Base-by-base conservation (phyloP, 2,113 vertebrate species). In the Vimba vimba region DNA sequence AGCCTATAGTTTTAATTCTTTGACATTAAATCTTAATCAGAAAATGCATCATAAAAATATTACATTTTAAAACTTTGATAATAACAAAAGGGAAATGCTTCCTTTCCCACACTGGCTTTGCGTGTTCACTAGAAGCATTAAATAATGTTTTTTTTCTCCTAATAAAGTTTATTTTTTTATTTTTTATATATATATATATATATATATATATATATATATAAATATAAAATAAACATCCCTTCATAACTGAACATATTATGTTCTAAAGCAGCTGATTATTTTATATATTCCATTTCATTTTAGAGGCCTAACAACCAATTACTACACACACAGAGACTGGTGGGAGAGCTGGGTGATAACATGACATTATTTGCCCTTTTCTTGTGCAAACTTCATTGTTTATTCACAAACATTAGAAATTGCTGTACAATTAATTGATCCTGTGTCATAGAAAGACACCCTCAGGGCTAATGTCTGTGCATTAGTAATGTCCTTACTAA, bases 401-500 rank as follows among this genome's bases (percentile, higher is more conserved):
- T 47, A 64, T 59, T 64, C 23, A 19, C 78, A 47, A 47, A 47
- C 15, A 47, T 64, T 64, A 64, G 13, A 47, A 47, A 80, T 52
- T 2, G 25, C 27, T 69, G 62, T 12, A 50, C 19, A 69, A 55
- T 55, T 27, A 82, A 82, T 36, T 27, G 13, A 59, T 47, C 7
- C 59, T 6, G 36, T 80, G n/a, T 64, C 25, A 80, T 80, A 80
- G 39, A 45, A 64, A 80, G 23, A 21, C 79, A 6, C 64, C 64
- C 45, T 33, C 19, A 33, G 62, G 27, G 64, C 27, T 82, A 55
- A 82, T 82, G 64, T 69, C 27, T 55, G 27, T 68, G 45, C 79
- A 82, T 69, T 82, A 13, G 7, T 11, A 82, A 30, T 52, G 80
- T 85, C 69, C 64, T 84, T 86, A 85, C 12, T 82, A 92, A 91